Conservation (phyloP, 2,888 invertebrate species). For the Euplagia quadripunctaria region DNA sequence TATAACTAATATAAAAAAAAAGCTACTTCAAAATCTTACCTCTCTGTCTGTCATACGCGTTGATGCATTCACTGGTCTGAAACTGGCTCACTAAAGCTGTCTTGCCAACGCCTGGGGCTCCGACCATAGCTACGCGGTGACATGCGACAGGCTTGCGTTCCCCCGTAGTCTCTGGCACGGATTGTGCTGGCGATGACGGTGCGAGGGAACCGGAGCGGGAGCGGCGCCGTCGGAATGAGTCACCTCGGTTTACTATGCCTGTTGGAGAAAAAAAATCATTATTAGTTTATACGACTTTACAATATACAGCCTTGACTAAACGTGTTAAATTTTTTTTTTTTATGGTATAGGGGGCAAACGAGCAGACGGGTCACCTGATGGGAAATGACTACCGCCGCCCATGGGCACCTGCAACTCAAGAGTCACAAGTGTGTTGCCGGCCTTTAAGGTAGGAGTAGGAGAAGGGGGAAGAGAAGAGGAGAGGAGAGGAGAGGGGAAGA, state of each 20-base stretch:
- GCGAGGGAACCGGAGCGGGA: conserved; percentile 94
- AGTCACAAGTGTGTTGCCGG: too few relatives aligned
- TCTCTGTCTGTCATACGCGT: conserved; percentile 95
- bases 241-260: conserved; percentile 98
- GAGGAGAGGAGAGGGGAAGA: too few relatives aligned
- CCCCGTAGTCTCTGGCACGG: conserved; percentile 72
- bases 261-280: conserved; percentile 51
- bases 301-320: too few relatives aligned
- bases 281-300: not conserved
- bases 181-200: conserved; percentile 84
- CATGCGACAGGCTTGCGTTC: conserved; percentile 85
- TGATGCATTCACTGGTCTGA: conserved; percentile 97
- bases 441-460: too few relatives aligned
- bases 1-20: too few relatives aligned
- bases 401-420: too few relatives aligned
- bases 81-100: conserved; percentile 95
- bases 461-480: too few relatives aligned
- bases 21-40: conserved; percentile 75
- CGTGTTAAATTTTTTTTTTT: too few relatives aligned
- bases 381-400: too few relatives aligned
- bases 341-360: too few relatives aligned
- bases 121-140: conserved; percentile 91
- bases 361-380: too few relatives aligned
- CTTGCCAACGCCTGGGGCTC: conserved; percentile 94
- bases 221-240: conserved; percentile 95